Conservation (phyloP, 64 coral and sea anemone genomes). For the Porites australiensis region DNA sequence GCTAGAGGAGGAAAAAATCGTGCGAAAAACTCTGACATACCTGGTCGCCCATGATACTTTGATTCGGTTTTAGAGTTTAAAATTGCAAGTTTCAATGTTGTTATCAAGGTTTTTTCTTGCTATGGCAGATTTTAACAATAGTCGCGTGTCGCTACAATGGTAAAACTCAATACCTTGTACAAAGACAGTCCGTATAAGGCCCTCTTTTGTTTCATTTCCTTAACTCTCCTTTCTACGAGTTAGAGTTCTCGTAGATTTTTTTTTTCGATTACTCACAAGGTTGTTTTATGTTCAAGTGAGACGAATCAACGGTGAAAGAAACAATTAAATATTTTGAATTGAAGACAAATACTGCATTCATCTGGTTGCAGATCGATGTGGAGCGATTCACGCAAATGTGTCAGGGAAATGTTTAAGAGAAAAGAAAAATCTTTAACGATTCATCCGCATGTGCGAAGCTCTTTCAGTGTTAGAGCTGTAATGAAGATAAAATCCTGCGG, state of each 20-base stretch:
- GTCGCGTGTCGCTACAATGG: neutral
- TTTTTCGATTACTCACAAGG: neutral
- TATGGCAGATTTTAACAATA: slow-evolving; percentile 4
- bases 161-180: neutral
- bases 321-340: neutral
- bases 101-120: neutral
- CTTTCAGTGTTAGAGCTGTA: too few relatives aligned
- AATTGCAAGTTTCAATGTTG: neutral
- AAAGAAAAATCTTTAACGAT: neutral
- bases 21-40: neutral
- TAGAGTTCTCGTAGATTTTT: neutral
- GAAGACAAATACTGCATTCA: neutral
- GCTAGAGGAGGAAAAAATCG: neutral
- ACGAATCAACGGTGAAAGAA: neutral
- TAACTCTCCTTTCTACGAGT: neutral
- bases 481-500: too few relatives aligned
- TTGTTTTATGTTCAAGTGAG: neutral
- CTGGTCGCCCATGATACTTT: too few relatives aligned
- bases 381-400: neutral
- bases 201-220: neutral
- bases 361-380: neutral
- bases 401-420: neutral
- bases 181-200: neutral
- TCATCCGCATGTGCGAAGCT: too few relatives aligned
- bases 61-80: too few relatives aligned